Conservation (phyloP, 1,140 invertebrate species). For the Bombus difficillimus region DNA sequence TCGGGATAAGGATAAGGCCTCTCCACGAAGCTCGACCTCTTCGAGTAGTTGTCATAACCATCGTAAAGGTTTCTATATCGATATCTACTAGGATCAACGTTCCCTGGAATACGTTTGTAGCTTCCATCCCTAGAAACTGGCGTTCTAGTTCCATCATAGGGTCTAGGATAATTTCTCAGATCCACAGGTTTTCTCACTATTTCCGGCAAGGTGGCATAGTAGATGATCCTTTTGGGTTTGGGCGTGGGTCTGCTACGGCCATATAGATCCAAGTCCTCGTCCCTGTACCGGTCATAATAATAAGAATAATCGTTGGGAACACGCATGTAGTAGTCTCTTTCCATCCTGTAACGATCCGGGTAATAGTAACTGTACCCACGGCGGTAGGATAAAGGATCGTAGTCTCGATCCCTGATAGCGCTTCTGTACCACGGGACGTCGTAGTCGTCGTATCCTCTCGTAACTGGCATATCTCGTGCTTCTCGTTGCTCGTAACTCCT, state of each 20-base stretch:
- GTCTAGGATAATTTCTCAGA: slow-evolving; percentile 70
- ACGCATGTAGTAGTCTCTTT: slow-evolving; percentile 70
- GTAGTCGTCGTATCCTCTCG: slow-evolving; percentile 71
- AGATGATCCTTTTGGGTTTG: slow-evolving; percentile 81
- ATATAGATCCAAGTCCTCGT: slow-evolving; percentile 74
- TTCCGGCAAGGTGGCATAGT: slow-evolving; percentile 82
- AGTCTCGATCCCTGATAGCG: slow-evolving; percentile 66
- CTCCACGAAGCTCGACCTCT: slow-evolving; percentile 68
- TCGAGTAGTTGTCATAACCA: slow-evolving; percentile 68
- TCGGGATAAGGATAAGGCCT: slow-evolving; percentile 60
- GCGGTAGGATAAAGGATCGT: slow-evolving; percentile 69
- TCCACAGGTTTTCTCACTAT: slow-evolving; percentile 79
- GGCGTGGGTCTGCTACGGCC: slow-evolving; percentile 70
- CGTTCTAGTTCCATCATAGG: slow-evolving; percentile 63
- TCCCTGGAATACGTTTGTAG: slow-evolving; percentile 64
- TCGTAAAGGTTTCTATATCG: slow-evolving; percentile 63
- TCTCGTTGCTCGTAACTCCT: slow-evolving; percentile 70
- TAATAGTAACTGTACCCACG: slow-evolving; percentile 63
- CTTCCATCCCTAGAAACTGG: slow-evolving; percentile 52
- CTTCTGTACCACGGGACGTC: slow-evolving; percentile 70
- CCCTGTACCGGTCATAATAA: slow-evolving; percentile 74
- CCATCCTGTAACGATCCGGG: slow-evolving; percentile 74
- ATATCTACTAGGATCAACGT: slow-evolving; percentile 65
- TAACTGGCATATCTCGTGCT: slow-evolving; percentile 69
- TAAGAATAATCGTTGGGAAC: slow-evolving; percentile 60